Base-by-base conservation (phyloP, 2,797 vertebrate species). In the Spheniscus humboldti region DNA sequence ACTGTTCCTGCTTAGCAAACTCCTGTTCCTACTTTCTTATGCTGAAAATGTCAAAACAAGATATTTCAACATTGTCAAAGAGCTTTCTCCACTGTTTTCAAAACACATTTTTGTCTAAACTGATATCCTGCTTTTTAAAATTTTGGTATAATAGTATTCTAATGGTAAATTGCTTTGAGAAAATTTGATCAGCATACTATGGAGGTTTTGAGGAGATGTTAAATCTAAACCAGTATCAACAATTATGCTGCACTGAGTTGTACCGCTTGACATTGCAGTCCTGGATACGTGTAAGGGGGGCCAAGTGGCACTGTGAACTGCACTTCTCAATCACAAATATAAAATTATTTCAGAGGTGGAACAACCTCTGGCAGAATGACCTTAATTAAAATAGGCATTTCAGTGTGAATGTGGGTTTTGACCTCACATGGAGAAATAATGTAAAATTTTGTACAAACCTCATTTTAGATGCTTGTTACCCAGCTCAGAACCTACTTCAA, bases 41-140 rank as follows among this genome's bases (percentile, higher is more conserved):
- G 27, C 13, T 88, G 82, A 77, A 95, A 94, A 91, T 91, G 95
- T 95, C 96, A 96, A 96, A 97, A 94, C 76, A 94, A 94, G 87
- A 22, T 35, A 64, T 92, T 96, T 92, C 72, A 94, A 86, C 19
- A 22, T 55, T 81, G 75, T 75, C 53, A 86, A 64, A 94, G 68
- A 91, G 37, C n/a, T 90, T 95, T 92, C 60, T 66, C 76, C 82
- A 74, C n/a, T 95, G 87, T 96, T 97, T 97, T 79, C 86, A 92
- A 95, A 94, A 93, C 72, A 92, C 52, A 41, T 80, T 91, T 95
- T 92, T 88, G 27, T 77, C 75, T 91, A 72, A 95, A 88, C 91
- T 80, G 75, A 88, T 88, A 92, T 23, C 18, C 10, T 56, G 6
- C 63, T 92, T 87, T 79, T 77, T 6, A 74, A 87, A 88, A 31